These are phyloP conservation scores for Ciona savignyi DNA, from an alignment of 23 tunicate species.

Conservation along the genomic window DNA sequence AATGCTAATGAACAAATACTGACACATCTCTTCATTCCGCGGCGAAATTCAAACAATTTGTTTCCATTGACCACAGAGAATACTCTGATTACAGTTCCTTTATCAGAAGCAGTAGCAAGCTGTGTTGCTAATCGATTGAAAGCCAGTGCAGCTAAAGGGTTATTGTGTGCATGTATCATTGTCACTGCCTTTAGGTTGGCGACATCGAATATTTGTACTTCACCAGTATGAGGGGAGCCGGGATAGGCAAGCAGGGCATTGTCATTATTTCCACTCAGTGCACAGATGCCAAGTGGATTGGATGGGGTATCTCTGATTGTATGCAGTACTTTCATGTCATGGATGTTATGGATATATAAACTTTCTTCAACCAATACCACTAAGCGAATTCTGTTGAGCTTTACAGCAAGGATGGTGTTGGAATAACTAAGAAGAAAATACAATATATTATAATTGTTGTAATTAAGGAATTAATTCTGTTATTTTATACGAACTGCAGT, in stretches of 20 bases:
- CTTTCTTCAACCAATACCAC: constrained; percentile 73
- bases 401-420: constrained; percentile 75
- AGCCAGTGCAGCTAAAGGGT: constrained; percentile 72
- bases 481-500: neutral
- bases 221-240: constrained; percentile 60
- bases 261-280: constrained; percentile 44
- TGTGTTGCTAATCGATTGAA: constrained; percentile 41
- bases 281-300: constrained; percentile 68
- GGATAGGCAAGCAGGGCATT: constrained; percentile 65
- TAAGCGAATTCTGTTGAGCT: constrained; percentile 50
- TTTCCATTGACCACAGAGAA: constrained; percentile 69
- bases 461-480: neutral
- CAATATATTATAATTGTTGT: neutral
- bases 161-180: constrained; percentile 77
- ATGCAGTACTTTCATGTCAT: constrained; percentile 72
- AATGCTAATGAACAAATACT: constrained; percentile 62
- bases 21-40: constrained; percentile 68
- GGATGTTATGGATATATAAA: constrained; percentile 56
- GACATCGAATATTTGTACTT: constrained; percentile 69
- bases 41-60: constrained; percentile 68
- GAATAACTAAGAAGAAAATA: constrained; percentile 31
- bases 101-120: constrained; percentile 87
- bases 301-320: constrained; percentile 69
- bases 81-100: constrained; percentile 88
- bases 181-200: constrained; percentile 61